A percentile compares a stretch with the other conserved stretches of the same genome.
phyloP scores from a whole-genome alignment of 2,888 invertebrate species.

The Liposcelis brunnea region DNA sequence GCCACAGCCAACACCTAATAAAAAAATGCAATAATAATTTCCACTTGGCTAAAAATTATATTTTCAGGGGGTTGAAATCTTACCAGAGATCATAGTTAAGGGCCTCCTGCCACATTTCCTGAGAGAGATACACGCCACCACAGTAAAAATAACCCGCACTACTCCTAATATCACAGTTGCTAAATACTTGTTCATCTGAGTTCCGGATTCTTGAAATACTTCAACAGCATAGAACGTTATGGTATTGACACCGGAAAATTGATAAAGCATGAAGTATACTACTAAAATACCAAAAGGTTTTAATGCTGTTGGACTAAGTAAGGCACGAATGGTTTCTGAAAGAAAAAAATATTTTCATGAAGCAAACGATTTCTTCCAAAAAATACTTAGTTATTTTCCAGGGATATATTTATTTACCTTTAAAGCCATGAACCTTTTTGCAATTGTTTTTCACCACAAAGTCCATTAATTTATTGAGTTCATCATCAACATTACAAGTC shows the following conservation, averaged over 20 bases:
- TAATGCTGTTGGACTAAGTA: constrained; percentile 41
- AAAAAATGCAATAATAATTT: constrained; percentile 9
- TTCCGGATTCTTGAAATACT: constrained; percentile 39
- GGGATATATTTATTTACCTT: constrained; percentile 10
- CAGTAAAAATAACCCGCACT: constrained; percentile 41
- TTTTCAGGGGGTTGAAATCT: too few relatives aligned
- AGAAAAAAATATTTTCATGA: constrained; percentile 16
- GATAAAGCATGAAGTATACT: constrained; percentile 48
- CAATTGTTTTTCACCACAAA: constrained; percentile 46
- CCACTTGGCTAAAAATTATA: too few relatives aligned
- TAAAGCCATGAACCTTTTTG: constrained; percentile 16
- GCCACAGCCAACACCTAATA: constrained; percentile 35
- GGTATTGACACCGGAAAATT: constrained; percentile 51
- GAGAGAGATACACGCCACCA: constrained; percentile 41
- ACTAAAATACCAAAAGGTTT: constrained; percentile 45
- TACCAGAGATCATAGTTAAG: constrained; percentile 45
- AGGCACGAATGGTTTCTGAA: constrained; percentile 35
- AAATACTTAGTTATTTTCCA: neutral
- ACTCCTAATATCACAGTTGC: constrained; percentile 43
- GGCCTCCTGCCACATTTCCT: constrained; percentile 40
- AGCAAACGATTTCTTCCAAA: constrained; percentile 3
- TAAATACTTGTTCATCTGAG: constrained; percentile 36
- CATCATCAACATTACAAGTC: constrained; percentile 40
- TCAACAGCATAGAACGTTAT: constrained; percentile 51
- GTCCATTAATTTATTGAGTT: constrained; percentile 39